These are phyloP conservation scores for Channa argus DNA, from an alignment of 2,113 vertebrate genomes.

Conservation along the genomic window DNA sequence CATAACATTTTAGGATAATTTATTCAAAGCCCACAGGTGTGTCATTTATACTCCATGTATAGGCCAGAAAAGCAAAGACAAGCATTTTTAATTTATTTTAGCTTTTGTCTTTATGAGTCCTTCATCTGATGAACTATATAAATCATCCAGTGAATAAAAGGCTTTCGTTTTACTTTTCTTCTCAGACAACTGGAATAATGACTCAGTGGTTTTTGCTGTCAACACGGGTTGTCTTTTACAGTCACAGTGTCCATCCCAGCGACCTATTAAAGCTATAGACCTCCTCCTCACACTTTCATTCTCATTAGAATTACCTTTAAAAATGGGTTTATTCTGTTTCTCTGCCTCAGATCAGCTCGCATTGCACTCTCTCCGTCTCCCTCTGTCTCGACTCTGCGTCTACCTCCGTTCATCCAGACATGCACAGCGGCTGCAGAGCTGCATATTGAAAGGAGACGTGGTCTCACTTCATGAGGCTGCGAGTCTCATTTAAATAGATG, in stretches of 20 bases:
- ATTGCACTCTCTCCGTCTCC: conserved; percentile 17
- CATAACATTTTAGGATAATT: conserved; percentile 13
- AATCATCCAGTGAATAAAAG: conserved; percentile 9
- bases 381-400: conserved; percentile 21
- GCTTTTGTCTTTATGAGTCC: background rate
- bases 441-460: conserved; percentile 61
- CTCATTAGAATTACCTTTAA: conserved; percentile 37
- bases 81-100: conserved; percentile 6
- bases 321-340: conserved; percentile 38
- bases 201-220: conserved; percentile 55
- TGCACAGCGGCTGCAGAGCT: conserved; percentile 42
- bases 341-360: conserved; percentile 32
- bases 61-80: background rate
- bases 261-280: conserved; percentile 47
- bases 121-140: conserved; percentile 39
- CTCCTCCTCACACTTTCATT: conserved; percentile 55
- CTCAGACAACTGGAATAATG: conserved; percentile 38
- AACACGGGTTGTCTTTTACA: conserved; percentile 43
- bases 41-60: conserved; percentile 5
- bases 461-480: conserved; percentile 67
- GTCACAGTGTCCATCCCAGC: conserved; percentile 42
- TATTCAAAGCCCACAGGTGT: conserved; percentile 37
- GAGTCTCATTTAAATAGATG: conserved; percentile 71
- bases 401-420: conserved; percentile 48
- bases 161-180: conserved; percentile 10